phyloP scores from a whole-genome alignment of 2,113 vertebrate species.

The Xenus cinereus region DNA sequence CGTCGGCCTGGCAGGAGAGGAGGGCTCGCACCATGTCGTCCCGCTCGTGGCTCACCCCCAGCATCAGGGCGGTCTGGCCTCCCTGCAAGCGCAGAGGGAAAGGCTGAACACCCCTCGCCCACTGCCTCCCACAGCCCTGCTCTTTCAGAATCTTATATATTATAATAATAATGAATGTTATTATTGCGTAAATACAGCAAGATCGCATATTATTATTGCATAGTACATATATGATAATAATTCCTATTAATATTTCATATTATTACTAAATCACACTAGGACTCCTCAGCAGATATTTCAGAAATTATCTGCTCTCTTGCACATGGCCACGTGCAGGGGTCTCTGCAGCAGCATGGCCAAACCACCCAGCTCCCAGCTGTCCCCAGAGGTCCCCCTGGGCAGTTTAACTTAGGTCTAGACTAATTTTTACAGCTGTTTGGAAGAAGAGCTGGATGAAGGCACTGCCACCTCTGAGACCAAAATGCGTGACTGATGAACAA shows the following conservation, averaged over 20 bases:
- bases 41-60: slow-evolving; percentile 77
- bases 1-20: slow-evolving; percentile 73
- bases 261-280: not conserved
- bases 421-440: not conserved
- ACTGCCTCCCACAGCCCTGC: not conserved
- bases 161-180: no score
- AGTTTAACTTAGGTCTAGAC: not conserved
- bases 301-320: not conserved
- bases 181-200: fast-evolving
- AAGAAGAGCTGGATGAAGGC: not conserved
- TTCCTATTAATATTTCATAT: not conserved
- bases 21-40: slow-evolving; percentile 78
- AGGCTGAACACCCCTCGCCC: not conserved
- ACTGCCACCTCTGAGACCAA: not conserved
- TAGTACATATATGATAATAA: not conserved
- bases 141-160: fast-evolving
- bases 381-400: not conserved
- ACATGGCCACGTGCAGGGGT: fast-evolving
- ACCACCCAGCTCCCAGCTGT: not conserved
- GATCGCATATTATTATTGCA: not conserved
- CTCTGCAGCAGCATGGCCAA: not conserved
- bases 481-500: fast-evolving
- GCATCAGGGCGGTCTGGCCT: slow-evolving; percentile 79
- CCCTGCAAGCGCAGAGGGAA: slow-evolving; percentile 54
- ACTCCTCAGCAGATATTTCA: not conserved